phyloP scores from a whole-genome alignment of 2,113 vertebrate genomes.

The Hippocampus comes region DNA sequence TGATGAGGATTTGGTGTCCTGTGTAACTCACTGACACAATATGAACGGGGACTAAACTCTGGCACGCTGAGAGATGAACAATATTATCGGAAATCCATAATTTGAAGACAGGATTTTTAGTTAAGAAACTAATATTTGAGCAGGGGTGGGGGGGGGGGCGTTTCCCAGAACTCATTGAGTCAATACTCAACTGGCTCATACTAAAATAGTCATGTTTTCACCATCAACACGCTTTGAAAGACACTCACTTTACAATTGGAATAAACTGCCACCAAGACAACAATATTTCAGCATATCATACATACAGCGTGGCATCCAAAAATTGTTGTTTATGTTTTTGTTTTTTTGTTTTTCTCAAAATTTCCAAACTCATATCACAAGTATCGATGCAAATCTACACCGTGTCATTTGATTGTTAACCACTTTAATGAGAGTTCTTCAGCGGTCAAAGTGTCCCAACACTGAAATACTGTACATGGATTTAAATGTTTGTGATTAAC shows the following conservation, averaged over 20 bases:
- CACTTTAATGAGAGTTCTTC: not conserved
- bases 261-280: not conserved
- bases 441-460: slow-evolving; percentile 12
- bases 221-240: not conserved
- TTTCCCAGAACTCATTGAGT: not conserved
- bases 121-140: not conserved
- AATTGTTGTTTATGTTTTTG: not conserved
- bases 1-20: not conserved
- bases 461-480: slow-evolving; percentile 48
- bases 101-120: not conserved
- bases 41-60: not conserved
- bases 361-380: slow-evolving; percentile 7
- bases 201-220: not conserved
- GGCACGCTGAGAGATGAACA: not conserved
- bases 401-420: not conserved
- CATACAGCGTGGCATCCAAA: not conserved
- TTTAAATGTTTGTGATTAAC: slow-evolving; percentile 43
- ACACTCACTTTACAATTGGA: not conserved
- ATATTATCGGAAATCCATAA: not conserved
- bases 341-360: not conserved
- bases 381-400: slow-evolving; percentile 12
- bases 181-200: slow-evolving; percentile 2
- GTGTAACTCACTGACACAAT: not conserved
- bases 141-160: no score
- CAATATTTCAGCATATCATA: slow-evolving; percentile 2